Evolutionary conservation across 2,888 invertebrate genomes (phyloP).

Genomic region (Pseudoips prasinana): DNA sequence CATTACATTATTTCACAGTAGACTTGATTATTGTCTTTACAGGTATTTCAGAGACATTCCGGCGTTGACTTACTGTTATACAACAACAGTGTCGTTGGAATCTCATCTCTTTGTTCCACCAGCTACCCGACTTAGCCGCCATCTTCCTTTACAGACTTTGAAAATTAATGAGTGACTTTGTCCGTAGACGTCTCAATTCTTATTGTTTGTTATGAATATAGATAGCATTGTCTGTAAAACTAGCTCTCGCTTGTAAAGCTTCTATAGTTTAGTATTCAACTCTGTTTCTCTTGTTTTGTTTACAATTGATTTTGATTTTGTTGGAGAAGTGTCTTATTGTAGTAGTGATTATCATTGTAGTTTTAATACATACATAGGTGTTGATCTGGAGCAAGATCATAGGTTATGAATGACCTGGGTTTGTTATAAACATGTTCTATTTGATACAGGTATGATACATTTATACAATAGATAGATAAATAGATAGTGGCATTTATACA

Average conservation of each 20-base stretch:
- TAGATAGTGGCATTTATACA: too few species aligned
- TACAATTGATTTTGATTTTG: slow-evolving; percentile 27
- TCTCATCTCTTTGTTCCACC: slow-evolving; percentile 28
- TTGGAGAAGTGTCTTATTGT: slow-evolving; percentile 19
- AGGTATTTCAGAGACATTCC: too few species aligned
- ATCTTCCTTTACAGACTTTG: slow-evolving; percentile 54
- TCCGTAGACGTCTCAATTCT: slow-evolving; percentile 59
- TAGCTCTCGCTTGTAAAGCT: slow-evolving; percentile 24
- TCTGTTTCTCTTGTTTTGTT: slow-evolving; percentile 27
- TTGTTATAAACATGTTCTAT: too few species aligned
- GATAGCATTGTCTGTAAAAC: slow-evolving; percentile 34
- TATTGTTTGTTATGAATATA: slow-evolving; percentile 49
- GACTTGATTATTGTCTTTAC: too few species aligned
- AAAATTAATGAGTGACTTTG: slow-evolving; percentile 70
- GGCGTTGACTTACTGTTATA: slow-evolving; percentile 22
- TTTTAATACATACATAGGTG: too few species aligned
- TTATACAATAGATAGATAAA: too few species aligned
- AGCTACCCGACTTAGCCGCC: slow-evolving; percentile 52
- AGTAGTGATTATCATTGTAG: slow-evolving; percentile 4
- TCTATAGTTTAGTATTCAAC: slow-evolving; percentile 32
- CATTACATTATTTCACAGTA: too few species aligned
- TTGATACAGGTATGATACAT: too few species aligned
- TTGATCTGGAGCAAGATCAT: too few species aligned
- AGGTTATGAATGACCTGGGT: too few species aligned
- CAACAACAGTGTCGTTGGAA: slow-evolving; percentile 16